These are phyloP conservation scores for Coptodon rendalli DNA, from an alignment of 2,113 vertebrate species.

Conservation along the genomic window DNA sequence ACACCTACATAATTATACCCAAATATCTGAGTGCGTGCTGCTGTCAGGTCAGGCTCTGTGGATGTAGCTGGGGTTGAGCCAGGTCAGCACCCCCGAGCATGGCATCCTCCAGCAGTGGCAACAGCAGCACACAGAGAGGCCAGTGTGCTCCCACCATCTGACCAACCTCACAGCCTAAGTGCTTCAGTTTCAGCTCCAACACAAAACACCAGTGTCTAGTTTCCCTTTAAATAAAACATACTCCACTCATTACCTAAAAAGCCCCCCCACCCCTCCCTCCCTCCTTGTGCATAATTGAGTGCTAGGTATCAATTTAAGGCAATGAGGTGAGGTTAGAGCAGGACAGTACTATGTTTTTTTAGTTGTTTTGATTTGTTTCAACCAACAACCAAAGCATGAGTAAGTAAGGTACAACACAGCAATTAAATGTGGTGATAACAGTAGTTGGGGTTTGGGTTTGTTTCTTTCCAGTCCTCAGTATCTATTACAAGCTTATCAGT, in stretches of 20 bases:
- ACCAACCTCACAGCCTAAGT: constrained; percentile 35
- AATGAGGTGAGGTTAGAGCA: neutral
- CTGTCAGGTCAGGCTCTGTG: neutral
- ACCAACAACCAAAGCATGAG: neutral
- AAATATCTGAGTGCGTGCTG: neutral
- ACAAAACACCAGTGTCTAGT: constrained; percentile 71
- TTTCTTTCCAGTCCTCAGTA: neutral
- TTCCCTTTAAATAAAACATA: constrained; percentile 74
- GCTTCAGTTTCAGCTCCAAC: constrained; percentile 62
- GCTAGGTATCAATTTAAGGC: constrained; percentile 21
- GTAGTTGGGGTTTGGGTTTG: neutral
- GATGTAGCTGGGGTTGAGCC: neutral
- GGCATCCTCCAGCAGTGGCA: neutral
- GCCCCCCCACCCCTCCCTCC: neutral
- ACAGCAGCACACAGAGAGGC: constrained; percentile 21
- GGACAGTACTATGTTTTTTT: neutral
- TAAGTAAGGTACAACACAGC: neutral
- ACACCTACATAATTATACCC: neutral
- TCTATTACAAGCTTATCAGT: neutral
- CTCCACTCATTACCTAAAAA: constrained; percentile 51
- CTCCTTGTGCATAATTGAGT: constrained; percentile 64
- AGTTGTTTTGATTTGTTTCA: neutral
- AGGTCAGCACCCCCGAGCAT: neutral
- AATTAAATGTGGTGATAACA: constrained; percentile 13
- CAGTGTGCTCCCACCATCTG: constrained; percentile 52